Conservation (phyloP, 2,113 vertebrate species). For the Peromyscus maniculatus region DNA sequence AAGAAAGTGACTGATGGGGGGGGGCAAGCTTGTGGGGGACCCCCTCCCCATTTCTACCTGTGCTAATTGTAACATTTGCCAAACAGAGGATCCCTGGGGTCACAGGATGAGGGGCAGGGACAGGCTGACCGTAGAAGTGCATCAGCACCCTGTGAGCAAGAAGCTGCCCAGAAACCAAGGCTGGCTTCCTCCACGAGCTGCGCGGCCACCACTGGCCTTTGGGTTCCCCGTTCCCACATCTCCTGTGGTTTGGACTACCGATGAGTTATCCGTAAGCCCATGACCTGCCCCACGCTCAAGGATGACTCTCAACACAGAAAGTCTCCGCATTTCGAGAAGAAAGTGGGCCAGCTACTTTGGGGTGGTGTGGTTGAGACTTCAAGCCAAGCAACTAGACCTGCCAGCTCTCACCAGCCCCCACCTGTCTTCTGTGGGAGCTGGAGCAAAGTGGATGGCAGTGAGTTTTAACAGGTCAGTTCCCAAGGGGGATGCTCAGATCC, state of each 20-base stretch:
- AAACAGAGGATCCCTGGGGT: background rate
- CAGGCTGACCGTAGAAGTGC: background rate
- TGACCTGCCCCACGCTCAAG: background rate
- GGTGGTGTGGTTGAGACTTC: background rate
- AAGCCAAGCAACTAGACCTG: no score
- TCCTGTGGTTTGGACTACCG: background rate
- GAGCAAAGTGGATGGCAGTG: slow-evolving; percentile 2
- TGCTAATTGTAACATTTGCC: background rate
- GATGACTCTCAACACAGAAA: background rate
- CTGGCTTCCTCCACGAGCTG: background rate
- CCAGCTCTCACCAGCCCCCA: background rate
- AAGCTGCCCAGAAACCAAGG: no score
- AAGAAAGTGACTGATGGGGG: background rate
- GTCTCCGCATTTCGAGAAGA: background rate
- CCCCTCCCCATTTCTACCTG: background rate
- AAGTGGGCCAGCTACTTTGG: background rate
- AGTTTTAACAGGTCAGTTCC: slow-evolving; percentile 54
- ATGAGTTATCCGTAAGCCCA: background rate
- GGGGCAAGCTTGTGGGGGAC: background rate
- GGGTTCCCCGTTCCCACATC: background rate
- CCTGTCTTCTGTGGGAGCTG: slow-evolving; percentile 28
- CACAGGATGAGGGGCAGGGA: background rate
- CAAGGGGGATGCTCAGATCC: slow-evolving; percentile 39
- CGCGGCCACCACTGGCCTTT: background rate
- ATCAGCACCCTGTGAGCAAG: background rate